phyloP scores from a whole-genome alignment of 2,888 invertebrate species.

The Acrobasis repandana region DNA sequence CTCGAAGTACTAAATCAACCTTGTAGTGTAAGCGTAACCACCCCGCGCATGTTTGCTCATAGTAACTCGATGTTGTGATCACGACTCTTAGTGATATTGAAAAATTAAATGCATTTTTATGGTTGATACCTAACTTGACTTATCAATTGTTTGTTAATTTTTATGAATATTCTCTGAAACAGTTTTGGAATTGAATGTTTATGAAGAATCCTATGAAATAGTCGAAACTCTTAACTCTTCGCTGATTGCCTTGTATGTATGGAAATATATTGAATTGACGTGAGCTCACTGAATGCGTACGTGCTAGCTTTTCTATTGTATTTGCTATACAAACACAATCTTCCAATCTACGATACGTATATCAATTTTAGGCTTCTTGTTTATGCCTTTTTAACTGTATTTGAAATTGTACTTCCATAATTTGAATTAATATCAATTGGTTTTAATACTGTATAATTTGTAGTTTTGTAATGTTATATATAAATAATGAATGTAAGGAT shows the following conservation, averaged over 20 bases:
- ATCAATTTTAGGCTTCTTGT: background rate
- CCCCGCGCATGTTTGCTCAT: conserved; percentile 18
- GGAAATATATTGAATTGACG: too few relatives aligned
- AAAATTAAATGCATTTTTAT: conserved; percentile 20
- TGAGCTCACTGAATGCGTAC: conserved; percentile 1
- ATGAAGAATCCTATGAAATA: conserved; percentile 6
- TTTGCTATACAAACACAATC: too few relatives aligned
- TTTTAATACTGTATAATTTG: conserved; percentile 27
- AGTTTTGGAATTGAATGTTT: background rate
- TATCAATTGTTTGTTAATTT: background rate
- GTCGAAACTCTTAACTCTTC: conserved; percentile 16
- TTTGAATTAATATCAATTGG: conserved; percentile 8
- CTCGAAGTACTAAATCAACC: background rate
- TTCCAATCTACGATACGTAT: background rate
- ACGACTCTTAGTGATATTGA: conserved; percentile 4
- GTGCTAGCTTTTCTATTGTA: conserved; percentile 1
- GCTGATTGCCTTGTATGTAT: too few relatives aligned
- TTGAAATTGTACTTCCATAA: conserved; percentile 13
- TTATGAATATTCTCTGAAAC: background rate
- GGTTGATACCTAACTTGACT: conserved; percentile 4
- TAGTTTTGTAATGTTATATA: conserved; percentile 40
- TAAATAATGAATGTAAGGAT: conserved; percentile 42
- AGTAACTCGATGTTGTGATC: conserved; percentile 21
- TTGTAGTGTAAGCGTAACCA: conserved; percentile 15
- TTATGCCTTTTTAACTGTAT: conserved; percentile 11